A percentile compares a stretch with the other conserved stretches of the same genome.
Evolutionary conservation across 2,113 vertebrate genomes (phyloP).

Genomic region (Silurus meridionalis): DNA sequence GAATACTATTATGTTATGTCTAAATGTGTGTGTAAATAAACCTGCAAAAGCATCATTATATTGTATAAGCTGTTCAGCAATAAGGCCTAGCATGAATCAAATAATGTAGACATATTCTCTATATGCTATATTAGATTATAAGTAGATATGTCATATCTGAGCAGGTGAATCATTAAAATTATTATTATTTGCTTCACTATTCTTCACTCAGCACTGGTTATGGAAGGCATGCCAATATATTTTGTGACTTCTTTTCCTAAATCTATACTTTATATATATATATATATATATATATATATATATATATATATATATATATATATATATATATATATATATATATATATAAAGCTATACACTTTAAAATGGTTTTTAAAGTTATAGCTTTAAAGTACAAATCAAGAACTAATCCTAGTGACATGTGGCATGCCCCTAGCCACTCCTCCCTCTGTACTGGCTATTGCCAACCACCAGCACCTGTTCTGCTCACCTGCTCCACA

Average conservation of each 20-base stretch:
- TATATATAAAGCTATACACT: neutral
- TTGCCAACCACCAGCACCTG: neutral
- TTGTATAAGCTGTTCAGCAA: neutral
- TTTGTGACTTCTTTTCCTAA: neutral
- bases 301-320: too few relatives aligned
- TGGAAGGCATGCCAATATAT: neutral
- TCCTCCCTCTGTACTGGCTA: slow-evolving; percentile 13
- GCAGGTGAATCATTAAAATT: neutral
- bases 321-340: too few relatives aligned
- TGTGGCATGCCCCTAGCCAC: slow-evolving; percentile 21
- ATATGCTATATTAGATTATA: neutral
- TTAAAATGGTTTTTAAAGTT: neutral
- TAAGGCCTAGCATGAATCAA: neutral
- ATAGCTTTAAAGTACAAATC: neutral
- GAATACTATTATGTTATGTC: neutral
- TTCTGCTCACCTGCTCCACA: slow-evolving; percentile 24
- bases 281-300: too few relatives aligned
- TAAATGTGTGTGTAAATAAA: neutral
- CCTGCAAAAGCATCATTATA: neutral
- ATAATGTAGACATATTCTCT: neutral
- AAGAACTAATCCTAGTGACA: neutral
- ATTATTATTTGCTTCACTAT: neutral
- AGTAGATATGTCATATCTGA: neutral
- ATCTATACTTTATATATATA: neutral
- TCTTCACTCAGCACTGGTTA: neutral